Conservation (phyloP, 1,140 invertebrate genomes). For the Gryon sp. region DNA sequence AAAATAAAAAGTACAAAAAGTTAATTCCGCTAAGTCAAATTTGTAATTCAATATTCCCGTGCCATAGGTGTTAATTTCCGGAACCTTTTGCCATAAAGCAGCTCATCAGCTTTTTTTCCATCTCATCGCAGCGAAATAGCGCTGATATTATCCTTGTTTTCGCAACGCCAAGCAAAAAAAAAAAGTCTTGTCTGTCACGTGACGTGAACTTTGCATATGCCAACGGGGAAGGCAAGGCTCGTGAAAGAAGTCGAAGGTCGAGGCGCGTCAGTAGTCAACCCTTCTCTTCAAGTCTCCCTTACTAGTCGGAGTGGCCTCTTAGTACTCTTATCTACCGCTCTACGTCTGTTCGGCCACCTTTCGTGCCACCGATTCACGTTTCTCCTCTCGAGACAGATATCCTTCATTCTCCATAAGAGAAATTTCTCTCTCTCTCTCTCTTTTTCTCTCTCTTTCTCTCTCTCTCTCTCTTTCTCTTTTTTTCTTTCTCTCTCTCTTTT, state of each 20-base stretch:
- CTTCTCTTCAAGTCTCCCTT: constrained; percentile 7
- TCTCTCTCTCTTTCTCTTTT: too few species aligned
- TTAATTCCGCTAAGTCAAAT: too few species aligned
- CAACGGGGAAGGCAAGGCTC: background rate
- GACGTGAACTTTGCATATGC: constrained; percentile 37
- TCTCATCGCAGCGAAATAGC: background rate
- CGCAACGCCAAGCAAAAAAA: background rate
- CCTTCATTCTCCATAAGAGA: constrained; percentile 6
- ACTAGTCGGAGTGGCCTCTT: constrained; percentile 22
- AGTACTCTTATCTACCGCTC: constrained; percentile 36
- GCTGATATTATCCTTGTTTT: too few species aligned
- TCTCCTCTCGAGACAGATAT: constrained; percentile 56
- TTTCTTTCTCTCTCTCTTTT: too few species aligned
- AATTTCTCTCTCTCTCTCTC: background rate
- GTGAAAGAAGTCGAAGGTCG: constrained; percentile 38
- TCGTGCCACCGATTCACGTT: constrained; percentile 43
- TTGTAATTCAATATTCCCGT: too few species aligned
- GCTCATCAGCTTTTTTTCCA: background rate
- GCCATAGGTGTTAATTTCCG: too few species aligned
- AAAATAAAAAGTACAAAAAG: too few species aligned
- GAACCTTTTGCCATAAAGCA: too few species aligned
- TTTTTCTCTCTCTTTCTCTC: too few species aligned
- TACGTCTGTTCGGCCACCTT: constrained; percentile 41
- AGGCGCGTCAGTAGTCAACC: constrained; percentile 10
- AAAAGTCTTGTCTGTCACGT: constrained; percentile 15